These are phyloP conservation scores for Pyrgus malvae DNA, from an alignment of 2,888 invertebrate genomes.

Conservation along the genomic window DNA sequence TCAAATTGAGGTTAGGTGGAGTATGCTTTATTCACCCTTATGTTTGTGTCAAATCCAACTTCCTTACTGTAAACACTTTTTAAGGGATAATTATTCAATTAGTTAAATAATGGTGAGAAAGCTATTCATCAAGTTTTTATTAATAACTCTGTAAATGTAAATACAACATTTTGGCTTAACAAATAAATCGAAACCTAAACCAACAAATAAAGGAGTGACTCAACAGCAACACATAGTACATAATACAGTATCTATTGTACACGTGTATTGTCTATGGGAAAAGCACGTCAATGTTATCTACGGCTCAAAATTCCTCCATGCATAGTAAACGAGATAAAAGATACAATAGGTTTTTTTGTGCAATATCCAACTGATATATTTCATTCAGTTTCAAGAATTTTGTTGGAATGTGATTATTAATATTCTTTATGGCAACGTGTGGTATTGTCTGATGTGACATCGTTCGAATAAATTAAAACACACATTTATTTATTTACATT, in stretches of 20 bases:
- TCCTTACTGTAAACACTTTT: too few relatives aligned
- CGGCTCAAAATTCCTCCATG: slow-evolving; percentile 14
- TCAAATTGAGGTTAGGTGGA: too few relatives aligned
- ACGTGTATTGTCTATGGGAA: slow-evolving; percentile 31
- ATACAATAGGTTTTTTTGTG: slow-evolving; percentile 17
- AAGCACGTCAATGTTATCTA: slow-evolving; percentile 37
- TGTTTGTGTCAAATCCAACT: too few relatives aligned
- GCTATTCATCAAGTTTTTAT: too few relatives aligned
- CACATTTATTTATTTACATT: not conserved
- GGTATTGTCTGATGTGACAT: not conserved
- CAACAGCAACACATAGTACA: slow-evolving; percentile 28
- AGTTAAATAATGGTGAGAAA: too few relatives aligned
- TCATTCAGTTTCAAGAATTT: slow-evolving; percentile 11
- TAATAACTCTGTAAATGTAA: too few relatives aligned
- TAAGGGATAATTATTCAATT: too few relatives aligned
- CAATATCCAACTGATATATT: slow-evolving; percentile 9
- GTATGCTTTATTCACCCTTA: too few relatives aligned
- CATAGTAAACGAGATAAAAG: slow-evolving; percentile 28
- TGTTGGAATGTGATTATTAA: slow-evolving; percentile 1
- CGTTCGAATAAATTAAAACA: not conserved
- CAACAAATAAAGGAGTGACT: slow-evolving; percentile 29
- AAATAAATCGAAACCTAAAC: slow-evolving; percentile 24
- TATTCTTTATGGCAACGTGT: not conserved
- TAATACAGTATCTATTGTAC: slow-evolving; percentile 28
- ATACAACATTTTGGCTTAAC: too few relatives aligned